These are phyloP conservation scores for Tonatia bakeri DNA, from an alignment of 2,113 vertebrate genomes.

Conservation along the genomic window DNA sequence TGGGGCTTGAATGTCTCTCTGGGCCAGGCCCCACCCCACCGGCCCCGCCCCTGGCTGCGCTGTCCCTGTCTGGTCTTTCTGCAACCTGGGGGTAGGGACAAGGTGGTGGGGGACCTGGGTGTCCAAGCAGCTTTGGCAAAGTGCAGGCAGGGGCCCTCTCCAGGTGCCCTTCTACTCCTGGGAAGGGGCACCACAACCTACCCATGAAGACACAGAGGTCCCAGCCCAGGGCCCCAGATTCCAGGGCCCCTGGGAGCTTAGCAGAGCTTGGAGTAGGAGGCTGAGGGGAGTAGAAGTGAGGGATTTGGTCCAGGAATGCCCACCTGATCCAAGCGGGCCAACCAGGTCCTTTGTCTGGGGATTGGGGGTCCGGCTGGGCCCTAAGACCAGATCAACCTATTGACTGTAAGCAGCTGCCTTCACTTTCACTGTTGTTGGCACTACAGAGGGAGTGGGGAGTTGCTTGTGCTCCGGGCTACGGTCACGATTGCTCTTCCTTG, in stretches of 20 bases:
- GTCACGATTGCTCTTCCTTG: neutral
- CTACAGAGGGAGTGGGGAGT: neutral
- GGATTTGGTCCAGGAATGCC: neutral
- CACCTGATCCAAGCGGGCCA: neutral
- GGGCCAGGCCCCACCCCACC: no score
- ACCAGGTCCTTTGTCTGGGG: neutral
- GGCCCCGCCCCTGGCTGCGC: no score
- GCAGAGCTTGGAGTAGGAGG: neutral
- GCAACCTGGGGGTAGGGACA: neutral
- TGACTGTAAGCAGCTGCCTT: neutral
- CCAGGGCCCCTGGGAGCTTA: neutral
- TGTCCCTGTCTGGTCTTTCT: no score
- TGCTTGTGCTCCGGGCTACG: neutral
- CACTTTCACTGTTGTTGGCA: neutral
- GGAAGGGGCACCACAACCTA: neutral
- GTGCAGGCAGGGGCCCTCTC: neutral
- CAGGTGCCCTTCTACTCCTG: neutral
- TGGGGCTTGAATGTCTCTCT: neutral
- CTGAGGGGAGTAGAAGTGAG: neutral
- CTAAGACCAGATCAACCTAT: neutral
- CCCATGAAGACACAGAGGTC: neutral
- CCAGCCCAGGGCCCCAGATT: neutral
- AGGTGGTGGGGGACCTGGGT: fast-evolving
- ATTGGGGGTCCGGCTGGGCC: no score
- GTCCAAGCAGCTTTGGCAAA: neutral